phyloP scores from a whole-genome alignment of 2,113 vertebrate genomes.

The Chamaetylas fuelleborni region DNA sequence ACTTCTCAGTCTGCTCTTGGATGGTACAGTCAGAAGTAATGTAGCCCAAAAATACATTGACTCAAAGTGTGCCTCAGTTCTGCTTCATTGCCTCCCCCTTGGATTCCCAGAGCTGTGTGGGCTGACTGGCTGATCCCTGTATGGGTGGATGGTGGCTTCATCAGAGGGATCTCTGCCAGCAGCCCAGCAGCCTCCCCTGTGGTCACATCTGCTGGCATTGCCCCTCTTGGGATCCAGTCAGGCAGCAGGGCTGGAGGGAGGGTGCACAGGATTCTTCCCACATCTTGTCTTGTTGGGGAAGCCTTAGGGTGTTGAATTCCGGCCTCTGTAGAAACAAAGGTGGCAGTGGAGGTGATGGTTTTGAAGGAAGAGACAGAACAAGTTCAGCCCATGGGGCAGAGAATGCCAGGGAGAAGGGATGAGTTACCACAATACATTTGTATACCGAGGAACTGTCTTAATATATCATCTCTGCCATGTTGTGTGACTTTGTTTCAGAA shows the following conservation, averaged over 20 bases:
- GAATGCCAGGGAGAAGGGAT: neutral
- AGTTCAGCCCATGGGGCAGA: neutral
- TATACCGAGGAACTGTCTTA: neutral
- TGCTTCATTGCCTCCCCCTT: neutral
- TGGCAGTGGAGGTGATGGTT: neutral
- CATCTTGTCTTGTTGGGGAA: neutral
- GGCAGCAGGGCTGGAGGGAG: neutral
- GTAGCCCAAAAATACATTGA: neutral
- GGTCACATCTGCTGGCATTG: neutral
- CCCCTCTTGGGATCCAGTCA: neutral
- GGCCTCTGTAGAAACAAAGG: neutral
- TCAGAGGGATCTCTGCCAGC: neutral
- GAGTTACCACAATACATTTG: neutral
- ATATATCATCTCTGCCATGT: neutral
- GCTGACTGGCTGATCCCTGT: neutral
- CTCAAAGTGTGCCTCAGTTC: neutral
- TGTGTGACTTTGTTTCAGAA: conserved; percentile 42
- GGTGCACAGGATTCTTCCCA: neutral
- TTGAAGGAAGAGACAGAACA: neutral
- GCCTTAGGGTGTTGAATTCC: neutral
- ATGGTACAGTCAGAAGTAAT: neutral
- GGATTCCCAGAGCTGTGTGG: neutral
- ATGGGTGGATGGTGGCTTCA: neutral
- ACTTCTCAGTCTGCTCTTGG: neutral
- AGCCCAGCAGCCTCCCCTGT: neutral